Conservation (phyloP, 1,140 invertebrate genomes). For the Sminthurinus signatus region DNA sequence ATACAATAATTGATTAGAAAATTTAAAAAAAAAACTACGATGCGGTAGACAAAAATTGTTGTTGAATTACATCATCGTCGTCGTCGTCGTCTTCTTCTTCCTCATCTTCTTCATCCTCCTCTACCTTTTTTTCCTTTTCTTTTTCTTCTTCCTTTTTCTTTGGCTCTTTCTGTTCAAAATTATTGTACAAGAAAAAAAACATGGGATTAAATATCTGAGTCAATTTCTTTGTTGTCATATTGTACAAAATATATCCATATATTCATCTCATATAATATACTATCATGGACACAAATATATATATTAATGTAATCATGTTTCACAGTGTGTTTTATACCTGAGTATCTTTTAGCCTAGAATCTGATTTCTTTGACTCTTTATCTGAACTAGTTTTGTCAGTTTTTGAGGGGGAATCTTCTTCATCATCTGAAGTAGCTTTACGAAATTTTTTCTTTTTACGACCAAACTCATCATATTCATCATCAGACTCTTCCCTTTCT, state of each 20-base stretch:
- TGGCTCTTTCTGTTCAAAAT: constrained; percentile 33
- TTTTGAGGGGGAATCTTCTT: background rate
- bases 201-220: no score
- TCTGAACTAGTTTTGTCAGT: constrained; percentile 10
- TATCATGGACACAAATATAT: no score
- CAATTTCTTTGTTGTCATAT: no score
- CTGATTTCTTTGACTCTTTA: constrained; percentile 5
- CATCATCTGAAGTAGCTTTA: constrained; percentile 22
- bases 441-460: constrained; percentile 70
- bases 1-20: constrained; percentile 26
- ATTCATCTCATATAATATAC: no score
- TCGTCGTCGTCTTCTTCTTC: constrained; percentile 48
- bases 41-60: no score
- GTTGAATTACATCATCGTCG: no score
- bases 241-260: no score
- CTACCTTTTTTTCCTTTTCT: constrained; percentile 41
- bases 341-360: no score
- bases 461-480: constrained; percentile 78
- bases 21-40: constrained; percentile 40
- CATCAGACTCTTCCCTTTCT: constrained; percentile 72
- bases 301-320: no score
- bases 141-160: constrained; percentile 32
- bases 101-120: constrained; percentile 48
- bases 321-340: no score
- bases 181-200: no score